Evolutionary conservation across 1,140 invertebrate species (phyloP).

Genomic region (Grapholita molesta): DNA sequence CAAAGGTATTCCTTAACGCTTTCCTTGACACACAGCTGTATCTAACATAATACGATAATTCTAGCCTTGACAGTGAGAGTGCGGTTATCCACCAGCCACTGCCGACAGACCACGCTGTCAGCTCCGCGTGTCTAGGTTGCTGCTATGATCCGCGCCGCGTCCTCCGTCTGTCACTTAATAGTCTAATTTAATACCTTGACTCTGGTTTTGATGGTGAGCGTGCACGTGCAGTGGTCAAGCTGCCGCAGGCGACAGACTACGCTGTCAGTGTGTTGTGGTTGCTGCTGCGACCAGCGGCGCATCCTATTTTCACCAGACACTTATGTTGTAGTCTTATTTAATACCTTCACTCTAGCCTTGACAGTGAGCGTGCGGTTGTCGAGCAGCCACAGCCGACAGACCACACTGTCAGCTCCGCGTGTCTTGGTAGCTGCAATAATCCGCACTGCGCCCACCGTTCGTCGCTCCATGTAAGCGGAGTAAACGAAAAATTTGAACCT

Average conservation of each 20-base stretch:
- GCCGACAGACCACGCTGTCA: slow-evolving; percentile 90
- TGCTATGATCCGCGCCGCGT: slow-evolving; percentile 88
- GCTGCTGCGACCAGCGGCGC: slow-evolving; percentile 92
- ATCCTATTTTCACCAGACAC: too few species aligned
- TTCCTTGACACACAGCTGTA: too few species aligned
- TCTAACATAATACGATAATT: too few species aligned
- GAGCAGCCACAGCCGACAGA: slow-evolving; percentile 91
- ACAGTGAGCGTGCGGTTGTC: slow-evolving; percentile 83
- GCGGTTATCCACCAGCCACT: slow-evolving; percentile 84
- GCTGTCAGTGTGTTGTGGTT: slow-evolving; percentile 86
- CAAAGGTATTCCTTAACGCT: too few species aligned
- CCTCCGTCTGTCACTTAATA: slow-evolving; percentile 84
- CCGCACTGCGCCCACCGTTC: slow-evolving; percentile 84
- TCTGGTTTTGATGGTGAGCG: slow-evolving; percentile 85
- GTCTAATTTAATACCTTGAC: slow-evolving; percentile 81
- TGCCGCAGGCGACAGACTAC: slow-evolving; percentile 93
- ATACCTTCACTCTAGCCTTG: slow-evolving; percentile 87
- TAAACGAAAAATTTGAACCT: slow-evolving; percentile 95
- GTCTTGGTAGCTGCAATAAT: slow-evolving; percentile 94
- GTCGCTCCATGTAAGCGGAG: slow-evolving; percentile 91
- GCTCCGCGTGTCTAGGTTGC: slow-evolving; percentile 90
- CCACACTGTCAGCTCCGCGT: slow-evolving; percentile 88
- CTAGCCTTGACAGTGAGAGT: slow-evolving; percentile 86
- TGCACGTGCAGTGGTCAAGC: slow-evolving; percentile 78
- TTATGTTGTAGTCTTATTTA: slow-evolving; percentile 48